phyloP scores from a whole-genome alignment of 2,113 vertebrate species.

The Larimichthys polyactis region DNA sequence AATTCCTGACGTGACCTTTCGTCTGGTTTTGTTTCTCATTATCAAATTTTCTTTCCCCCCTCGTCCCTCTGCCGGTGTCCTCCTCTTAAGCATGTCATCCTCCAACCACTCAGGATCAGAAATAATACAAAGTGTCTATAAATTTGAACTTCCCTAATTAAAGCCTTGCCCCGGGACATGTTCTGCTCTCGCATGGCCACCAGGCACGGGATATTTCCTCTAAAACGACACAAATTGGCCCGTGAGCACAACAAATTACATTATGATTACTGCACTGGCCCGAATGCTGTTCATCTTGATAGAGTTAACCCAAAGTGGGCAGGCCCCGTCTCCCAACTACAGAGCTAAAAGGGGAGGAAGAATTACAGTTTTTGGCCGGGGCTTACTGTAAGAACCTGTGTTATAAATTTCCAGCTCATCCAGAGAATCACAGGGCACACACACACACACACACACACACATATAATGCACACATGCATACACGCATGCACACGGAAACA shows the following conservation, averaged over 20 bases:
- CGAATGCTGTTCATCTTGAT: slow-evolving; percentile 74
- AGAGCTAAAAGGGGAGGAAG: slow-evolving; percentile 64
- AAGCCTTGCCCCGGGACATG: slow-evolving; percentile 65
- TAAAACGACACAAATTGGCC: slow-evolving; percentile 73
- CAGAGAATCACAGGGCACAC: slow-evolving; percentile 69
- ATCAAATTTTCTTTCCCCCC: slow-evolving; percentile 60
- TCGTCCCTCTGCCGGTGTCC: slow-evolving; percentile 65
- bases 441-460: slow-evolving; percentile 22
- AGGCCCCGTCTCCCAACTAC: slow-evolving; percentile 48
- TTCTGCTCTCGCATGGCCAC: slow-evolving; percentile 60
- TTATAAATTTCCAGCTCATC: slow-evolving; percentile 76
- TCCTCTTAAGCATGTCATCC: slow-evolving; percentile 70
- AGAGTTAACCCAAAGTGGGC: slow-evolving; percentile 67
- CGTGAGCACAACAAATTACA: slow-evolving; percentile 78
- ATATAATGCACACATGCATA: slow-evolving; percentile 29
- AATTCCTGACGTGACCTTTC: slow-evolving; percentile 71
- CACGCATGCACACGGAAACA: slow-evolving; percentile 38
- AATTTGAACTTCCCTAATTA: slow-evolving; percentile 74
- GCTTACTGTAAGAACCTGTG: slow-evolving; percentile 64
- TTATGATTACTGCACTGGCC: slow-evolving; percentile 74
- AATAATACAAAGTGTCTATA: slow-evolving; percentile 79
- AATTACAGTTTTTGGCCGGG: slow-evolving; percentile 61
- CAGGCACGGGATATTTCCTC: slow-evolving; percentile 57
- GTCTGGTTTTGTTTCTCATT: slow-evolving; percentile 78
- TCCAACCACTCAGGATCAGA: slow-evolving; percentile 70